Base-by-base conservation (phyloP, 92 coral and sea anemone species). In the Heliopora coerulea region DNA sequence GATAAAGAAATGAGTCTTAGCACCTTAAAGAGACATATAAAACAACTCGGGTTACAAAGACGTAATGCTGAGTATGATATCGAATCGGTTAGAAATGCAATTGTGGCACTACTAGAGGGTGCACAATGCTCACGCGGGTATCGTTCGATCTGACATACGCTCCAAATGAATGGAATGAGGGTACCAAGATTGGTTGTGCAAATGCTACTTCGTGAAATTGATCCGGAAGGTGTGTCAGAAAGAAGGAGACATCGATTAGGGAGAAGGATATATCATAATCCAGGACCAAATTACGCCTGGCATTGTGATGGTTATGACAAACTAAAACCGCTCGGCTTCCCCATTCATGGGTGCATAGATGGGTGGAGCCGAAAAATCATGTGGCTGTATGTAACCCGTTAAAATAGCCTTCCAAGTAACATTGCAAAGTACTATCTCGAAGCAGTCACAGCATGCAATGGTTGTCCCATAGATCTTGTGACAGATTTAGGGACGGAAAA, bases 131-230 rank as follows among this genome's bases (percentile, higher is more conserved):
- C 75, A 35, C 78, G 73, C 21, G 87, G 87, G 62, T 72, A 72
- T 50, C 76, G 84, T 35, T 73, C 82, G n/a, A 79, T 84, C 65
- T 84, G 88, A 75, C 78, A 84, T 72, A 54, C 74, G 17, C 80
- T 84, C 21, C 74, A 72, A 64, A n/a, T 73, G 54, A 58, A 74
- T 48, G 78, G 81, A 19, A 34, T 74, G 48, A 65, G 67, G n/a
- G 83, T 76, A 17, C 83, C 86, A 39, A 57, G 86, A 56, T 17
- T 23, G 56, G 73, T 66, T 23, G 84, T 83, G 11, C 54, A 79
- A 73, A 42, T 58, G 25, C 74, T 77, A 29, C 77, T 86, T 9
- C 49, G 72, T 37, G 84, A 84, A 56, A 56, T 84, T 66, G 88
- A 84, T 56, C 82, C 81, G 24, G 82, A 84, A 79, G 84, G 88